Base-by-base conservation (phyloP, 2,113 vertebrate species). In the Mormoops blainvillei region DNA sequence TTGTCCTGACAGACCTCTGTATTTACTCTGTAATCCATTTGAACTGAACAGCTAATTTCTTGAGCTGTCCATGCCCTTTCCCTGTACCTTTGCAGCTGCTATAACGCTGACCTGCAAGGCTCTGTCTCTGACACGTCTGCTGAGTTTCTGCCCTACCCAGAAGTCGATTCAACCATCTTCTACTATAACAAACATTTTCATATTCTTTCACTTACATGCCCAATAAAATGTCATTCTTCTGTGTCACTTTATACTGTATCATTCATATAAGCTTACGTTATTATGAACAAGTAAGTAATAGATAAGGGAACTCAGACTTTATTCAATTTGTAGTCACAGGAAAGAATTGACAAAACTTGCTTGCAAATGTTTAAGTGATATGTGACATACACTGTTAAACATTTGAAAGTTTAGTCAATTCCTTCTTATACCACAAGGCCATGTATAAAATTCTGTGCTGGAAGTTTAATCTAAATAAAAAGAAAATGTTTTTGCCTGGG, bases 331-430 rank as follows among this genome's bases (percentile, higher is more conserved):
- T 61, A 22, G 28, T 12, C 33, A 58, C 20, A 56, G 7, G 13
- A 61, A 93, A 77, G 8, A 58, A 38, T 8, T 70, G 82, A 50
- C 14, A 61, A 94, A 73, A 70, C 4, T 43, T 68, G 19, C 3
- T 50, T 84, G 94, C 22, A 94, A 92, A 87, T 80, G 28, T 41
- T 76, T 52, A 77, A 70, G 4, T 71, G 56, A 56, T 70, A 61
- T 28, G 18, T 5, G 10, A 61, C 33, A 63, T 56, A 33, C 54
- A 36, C 36, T 11, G 22, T 48, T 87, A 16, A 78, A 77, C 12
- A 38, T 58, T 87, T 93, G 41, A 71, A 82, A 71, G 16, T 33
- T 71, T 70, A 41, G 33, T 36, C 41, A 70, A 33, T 38, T 70
- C 18, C 71, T 26, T 58, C 33, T 67, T 93, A 18, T 87, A 10